Evolutionary conservation across 2,113 vertebrate genomes (phyloP).

Genomic region (Urocitellus parryii): DNA sequence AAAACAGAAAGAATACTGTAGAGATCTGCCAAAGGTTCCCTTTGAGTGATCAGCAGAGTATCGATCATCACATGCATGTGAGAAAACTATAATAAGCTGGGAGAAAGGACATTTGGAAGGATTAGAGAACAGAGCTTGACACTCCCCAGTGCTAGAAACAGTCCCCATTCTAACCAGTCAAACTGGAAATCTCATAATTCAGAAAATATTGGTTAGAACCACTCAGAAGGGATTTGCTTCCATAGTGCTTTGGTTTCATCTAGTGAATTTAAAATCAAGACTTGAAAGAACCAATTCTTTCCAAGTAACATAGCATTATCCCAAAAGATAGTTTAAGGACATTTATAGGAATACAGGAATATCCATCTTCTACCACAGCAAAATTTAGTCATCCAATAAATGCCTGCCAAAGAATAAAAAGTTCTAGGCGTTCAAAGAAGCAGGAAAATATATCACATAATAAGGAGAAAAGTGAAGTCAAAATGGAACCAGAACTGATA

Average conservation of each 20-base stretch:
- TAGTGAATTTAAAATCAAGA: slow-evolving; percentile 38
- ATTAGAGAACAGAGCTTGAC: not conserved
- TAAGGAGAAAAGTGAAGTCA: not conserved
- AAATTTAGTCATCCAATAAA: not conserved
- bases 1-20: not conserved
- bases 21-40: not conserved
- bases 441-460: slow-evolving; percentile 2
- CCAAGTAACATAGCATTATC: not conserved
- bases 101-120: not conserved
- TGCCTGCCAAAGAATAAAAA: not conserved
- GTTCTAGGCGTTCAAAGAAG: not conserved
- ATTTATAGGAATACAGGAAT: slow-evolving; percentile 23
- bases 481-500: slow-evolving; percentile 11
- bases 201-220: not conserved
- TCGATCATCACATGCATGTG: not conserved
- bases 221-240: not conserved
- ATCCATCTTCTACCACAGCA: not conserved
- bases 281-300: slow-evolving; percentile 16
- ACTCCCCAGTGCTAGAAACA: not conserved
- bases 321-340: slow-evolving; percentile 44
- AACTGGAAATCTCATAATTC: not conserved
- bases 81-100: not conserved
- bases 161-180: not conserved
- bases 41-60: not conserved
- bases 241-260: not conserved